A percentile compares a stretch with the other conserved stretches of the same genome.
Conservation (phyloP, 2,797 vertebrate species). For the Cygnus olor region DNA sequence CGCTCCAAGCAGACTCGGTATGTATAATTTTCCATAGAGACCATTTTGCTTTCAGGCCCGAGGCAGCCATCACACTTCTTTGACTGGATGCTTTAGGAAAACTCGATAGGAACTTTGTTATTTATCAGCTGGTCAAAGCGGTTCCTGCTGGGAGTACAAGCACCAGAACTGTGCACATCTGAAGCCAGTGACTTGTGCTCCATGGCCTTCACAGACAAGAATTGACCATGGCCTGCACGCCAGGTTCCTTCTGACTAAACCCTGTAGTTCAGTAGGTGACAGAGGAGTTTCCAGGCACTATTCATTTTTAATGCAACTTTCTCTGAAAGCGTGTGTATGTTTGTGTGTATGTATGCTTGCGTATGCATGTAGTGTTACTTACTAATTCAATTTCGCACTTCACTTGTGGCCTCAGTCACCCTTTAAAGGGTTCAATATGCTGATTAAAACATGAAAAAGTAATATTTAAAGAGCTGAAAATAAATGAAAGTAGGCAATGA, state of each 20-base stretch:
- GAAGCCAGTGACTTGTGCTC: not conserved
- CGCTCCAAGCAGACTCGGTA: fast-evolving
- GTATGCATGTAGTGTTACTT: not conserved
- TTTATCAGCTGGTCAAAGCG: not conserved
- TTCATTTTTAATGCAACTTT: not conserved
- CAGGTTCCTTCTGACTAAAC: not conserved
- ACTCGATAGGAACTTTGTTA: not conserved
- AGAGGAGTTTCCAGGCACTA: not conserved
- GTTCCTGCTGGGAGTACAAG: not conserved
- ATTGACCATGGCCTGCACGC: not conserved
- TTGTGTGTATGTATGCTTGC: not conserved
- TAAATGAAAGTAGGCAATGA: not conserved
- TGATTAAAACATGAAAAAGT: not conserved
- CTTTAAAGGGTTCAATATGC: not conserved
- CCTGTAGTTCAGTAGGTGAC: not conserved
- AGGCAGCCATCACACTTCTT: not conserved
- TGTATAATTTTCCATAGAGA: not conserved
- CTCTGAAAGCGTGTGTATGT: not conserved
- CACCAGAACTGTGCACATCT: not conserved
- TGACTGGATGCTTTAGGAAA: not conserved
- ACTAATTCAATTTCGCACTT: not conserved
- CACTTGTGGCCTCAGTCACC: not conserved
- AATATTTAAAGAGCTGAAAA: not conserved
- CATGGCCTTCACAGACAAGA: not conserved
- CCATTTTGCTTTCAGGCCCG: not conserved